Evolutionary conservation across 2,797 vertebrate genomes (phyloP).

Genomic region (Sebastes cheni): DNA sequence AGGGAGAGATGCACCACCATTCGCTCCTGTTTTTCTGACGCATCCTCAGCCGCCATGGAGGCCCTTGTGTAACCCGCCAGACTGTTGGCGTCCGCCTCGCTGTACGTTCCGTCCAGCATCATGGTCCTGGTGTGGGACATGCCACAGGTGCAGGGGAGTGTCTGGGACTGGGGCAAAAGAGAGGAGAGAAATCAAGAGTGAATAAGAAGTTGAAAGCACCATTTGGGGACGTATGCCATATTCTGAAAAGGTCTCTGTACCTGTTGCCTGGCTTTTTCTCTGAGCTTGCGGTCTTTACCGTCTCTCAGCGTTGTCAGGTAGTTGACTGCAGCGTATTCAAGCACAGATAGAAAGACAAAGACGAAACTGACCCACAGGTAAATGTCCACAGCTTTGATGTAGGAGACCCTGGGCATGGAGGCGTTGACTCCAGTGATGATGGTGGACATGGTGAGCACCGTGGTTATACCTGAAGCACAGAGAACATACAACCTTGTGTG

Average conservation of each 20-base stretch:
- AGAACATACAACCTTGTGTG: neutral
- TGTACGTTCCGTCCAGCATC: constrained; percentile 90
- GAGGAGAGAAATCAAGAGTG: neutral
- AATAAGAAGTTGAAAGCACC: neutral
- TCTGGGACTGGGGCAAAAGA: constrained; percentile 46
- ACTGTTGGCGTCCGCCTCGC: constrained; percentile 90
- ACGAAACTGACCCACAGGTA: constrained; percentile 87
- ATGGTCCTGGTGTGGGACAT: constrained; percentile 88
- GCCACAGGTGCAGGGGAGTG: constrained; percentile 86
- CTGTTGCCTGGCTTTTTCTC: constrained; percentile 78
- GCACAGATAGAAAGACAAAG: constrained; percentile 84
- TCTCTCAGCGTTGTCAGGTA: constrained; percentile 90
- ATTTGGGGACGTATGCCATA: neutral
- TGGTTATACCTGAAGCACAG: constrained; percentile 80
- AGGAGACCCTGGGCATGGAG: constrained; percentile 86
- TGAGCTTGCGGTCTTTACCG: constrained; percentile 85
- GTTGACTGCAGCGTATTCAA: constrained; percentile 85
- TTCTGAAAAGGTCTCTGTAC: constrained; percentile 39
- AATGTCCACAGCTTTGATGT: constrained; percentile 87
- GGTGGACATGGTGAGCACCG: constrained; percentile 86
- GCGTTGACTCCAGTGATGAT: constrained; percentile 87
- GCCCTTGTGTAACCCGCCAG: constrained; percentile 89
- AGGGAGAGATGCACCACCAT: constrained; percentile 89
- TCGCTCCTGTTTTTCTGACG: constrained; percentile 87
- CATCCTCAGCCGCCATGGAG: constrained; percentile 81